Conservation (phyloP, 1,140 invertebrate genomes). For the Cotesia chilonis region DNA sequence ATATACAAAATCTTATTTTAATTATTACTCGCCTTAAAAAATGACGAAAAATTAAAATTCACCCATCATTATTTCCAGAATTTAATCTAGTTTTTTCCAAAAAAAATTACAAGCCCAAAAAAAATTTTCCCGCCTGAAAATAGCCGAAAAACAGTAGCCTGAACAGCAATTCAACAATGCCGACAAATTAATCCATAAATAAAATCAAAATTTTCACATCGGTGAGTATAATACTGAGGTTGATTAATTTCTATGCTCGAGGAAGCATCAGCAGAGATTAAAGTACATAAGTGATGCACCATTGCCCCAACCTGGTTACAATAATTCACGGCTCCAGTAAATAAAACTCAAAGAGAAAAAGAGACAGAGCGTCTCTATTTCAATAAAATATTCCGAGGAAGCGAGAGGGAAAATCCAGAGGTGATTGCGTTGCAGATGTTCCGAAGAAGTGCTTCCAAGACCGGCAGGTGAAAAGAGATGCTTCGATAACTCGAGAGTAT, state of each 20-base stretch:
- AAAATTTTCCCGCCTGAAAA: too few relatives aligned
- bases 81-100: too few relatives aligned
- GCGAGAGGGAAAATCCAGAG: conserved; percentile 32
- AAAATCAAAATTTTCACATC: conserved; percentile 24
- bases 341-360: conserved; percentile 20
- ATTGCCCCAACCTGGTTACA: conserved; percentile 45
- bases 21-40: too few relatives aligned
- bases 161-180: too few relatives aligned
- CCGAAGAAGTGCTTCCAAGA: conserved; percentile 16
- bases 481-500: conserved; percentile 58
- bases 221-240: conserved; percentile 40
- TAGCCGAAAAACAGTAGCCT: too few relatives aligned
- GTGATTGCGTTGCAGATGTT: conserved; percentile 61
- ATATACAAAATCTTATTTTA: too few relatives aligned
- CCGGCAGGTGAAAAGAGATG: conserved; percentile 58
- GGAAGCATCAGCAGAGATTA: conserved; percentile 53
- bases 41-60: too few relatives aligned
- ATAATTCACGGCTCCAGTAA: conserved; percentile 2
- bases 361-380: too few relatives aligned
- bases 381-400: neutral
- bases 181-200: too few relatives aligned
- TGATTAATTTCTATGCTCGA: conserved; percentile 65
- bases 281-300: conserved; percentile 49
- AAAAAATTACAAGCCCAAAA: too few relatives aligned
- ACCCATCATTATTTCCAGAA: too few relatives aligned